These are phyloP conservation scores for Phymorhynchus buccinoides DNA, from an alignment of 1,140 invertebrate genomes.

Conservation along the genomic window DNA sequence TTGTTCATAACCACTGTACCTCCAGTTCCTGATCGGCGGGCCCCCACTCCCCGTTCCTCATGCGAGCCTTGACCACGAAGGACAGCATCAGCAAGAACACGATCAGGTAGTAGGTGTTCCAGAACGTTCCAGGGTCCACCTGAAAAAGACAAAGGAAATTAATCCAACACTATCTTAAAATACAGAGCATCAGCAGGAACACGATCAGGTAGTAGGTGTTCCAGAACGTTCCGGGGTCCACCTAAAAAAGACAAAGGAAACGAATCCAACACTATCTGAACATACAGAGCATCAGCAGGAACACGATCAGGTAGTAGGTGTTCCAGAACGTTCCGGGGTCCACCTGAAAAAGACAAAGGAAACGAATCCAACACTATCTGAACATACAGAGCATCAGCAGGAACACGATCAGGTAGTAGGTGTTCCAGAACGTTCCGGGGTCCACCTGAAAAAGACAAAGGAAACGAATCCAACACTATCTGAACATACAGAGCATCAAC, in stretches of 20 bases:
- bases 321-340: constrained; percentile 68
- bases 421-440: constrained; percentile 67
- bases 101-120: constrained; percentile 67
- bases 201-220: constrained; percentile 66
- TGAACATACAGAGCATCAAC: constrained; percentile 63
- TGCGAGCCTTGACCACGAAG: constrained; percentile 55
- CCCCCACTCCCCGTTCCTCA: constrained; percentile 53
- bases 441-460: too few relatives aligned
- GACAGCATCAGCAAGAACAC: constrained; percentile 62
- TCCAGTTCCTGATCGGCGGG: constrained; percentile 51
- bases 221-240: constrained; percentile 66
- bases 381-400: constrained; percentile 63
- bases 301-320: constrained; percentile 64
- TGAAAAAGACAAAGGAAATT: too few relatives aligned
- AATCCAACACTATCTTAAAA: too few relatives aligned
- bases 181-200: constrained; percentile 61
- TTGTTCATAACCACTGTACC: constrained; percentile 46
- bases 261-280: too few relatives aligned
- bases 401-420: constrained; percentile 63
- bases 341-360: too few relatives aligned
- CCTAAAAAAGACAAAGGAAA: too few relatives aligned
- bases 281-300: constrained; percentile 63
- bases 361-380: too few relatives aligned
- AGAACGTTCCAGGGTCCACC: constrained; percentile 66
- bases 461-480: too few relatives aligned